Percentiles rank a stretch among this genome's conserved stretches.
Evolutionary conservation across 1,140 invertebrate genomes (phyloP).

Genomic region (Halesus radiatus): DNA sequence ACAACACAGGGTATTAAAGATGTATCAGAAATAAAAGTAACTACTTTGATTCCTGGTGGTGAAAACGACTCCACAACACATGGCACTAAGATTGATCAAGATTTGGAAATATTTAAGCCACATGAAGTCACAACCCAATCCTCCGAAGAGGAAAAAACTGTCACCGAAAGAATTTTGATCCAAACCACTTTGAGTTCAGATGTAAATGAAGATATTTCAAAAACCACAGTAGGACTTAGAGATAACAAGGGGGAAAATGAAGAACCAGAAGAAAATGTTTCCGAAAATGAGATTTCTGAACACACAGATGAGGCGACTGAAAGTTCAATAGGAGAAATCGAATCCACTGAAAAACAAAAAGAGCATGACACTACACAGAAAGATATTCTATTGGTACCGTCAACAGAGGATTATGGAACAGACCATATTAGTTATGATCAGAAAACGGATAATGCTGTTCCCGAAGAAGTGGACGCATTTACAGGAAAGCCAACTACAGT

Average conservation of each 20-base stretch:
- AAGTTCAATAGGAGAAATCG: background rate
- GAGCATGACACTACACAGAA: background rate
- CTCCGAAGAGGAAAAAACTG: background rate
- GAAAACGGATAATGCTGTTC: too few relatives aligned
- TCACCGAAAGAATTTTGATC: background rate
- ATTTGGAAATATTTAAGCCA: background rate
- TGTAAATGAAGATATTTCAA: background rate
- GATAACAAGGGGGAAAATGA: conserved; percentile 39
- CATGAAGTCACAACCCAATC: background rate
- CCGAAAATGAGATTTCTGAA: conserved; percentile 31
- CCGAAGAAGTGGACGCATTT: conserved; percentile 6
- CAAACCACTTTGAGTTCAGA: background rate
- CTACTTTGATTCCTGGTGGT: background rate
- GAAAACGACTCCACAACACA: background rate
- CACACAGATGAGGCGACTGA: conserved; percentile 23
- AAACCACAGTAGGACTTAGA: background rate
- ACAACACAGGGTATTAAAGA: too few relatives aligned
- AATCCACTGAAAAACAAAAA: conserved; percentile 33
- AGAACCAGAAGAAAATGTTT: conserved; percentile 27
- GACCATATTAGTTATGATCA: too few relatives aligned
- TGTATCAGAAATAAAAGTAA: too few relatives aligned
- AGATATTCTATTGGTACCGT: background rate
- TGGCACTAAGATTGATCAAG: background rate
- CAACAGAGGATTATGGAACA: background rate
- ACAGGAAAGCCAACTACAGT: conserved; percentile 18